Percentiles rank a stretch among this genome's conserved stretches.
Conservation (phyloP, 2,888 invertebrate species). For the Sphaerophoria taeniata region DNA sequence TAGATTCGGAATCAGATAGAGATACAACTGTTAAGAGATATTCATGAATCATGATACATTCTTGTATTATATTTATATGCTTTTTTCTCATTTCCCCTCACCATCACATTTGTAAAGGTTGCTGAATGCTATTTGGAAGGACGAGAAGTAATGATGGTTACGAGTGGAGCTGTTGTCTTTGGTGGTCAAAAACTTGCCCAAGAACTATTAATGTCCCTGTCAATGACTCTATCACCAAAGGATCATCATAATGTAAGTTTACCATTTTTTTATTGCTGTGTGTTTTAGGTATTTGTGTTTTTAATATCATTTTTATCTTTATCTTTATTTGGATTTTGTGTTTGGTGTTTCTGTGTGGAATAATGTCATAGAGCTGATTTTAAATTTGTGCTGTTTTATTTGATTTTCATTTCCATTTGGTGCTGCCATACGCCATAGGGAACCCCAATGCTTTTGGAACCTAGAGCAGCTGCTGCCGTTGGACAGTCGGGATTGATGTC, state of each 20-base stretch:
- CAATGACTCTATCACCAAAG: conserved; percentile 96
- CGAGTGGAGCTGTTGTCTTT: conserved; percentile 99
- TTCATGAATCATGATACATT: conserved; percentile 45
- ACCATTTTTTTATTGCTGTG: no score
- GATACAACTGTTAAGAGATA: conserved; percentile 24
- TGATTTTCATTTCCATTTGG: no score
- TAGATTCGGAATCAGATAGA: neutral
- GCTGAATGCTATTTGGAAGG: conserved; percentile 98
- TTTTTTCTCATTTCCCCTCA: neutral
- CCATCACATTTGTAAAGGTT: conserved; percentile 86
- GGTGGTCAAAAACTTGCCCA: conserved; percentile 99
- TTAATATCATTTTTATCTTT: neutral
- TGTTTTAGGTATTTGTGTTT: neutral
- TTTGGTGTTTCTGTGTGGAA: neutral
- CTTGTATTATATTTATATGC: neutral
- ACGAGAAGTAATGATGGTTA: conserved; percentile 99
- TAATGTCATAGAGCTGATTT: conserved; percentile 32
- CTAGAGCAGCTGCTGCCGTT: conserved; percentile 97
- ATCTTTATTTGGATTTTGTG: neutral
- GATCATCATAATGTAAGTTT: conserved; percentile 88
- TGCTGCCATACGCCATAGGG: conserved; percentile 83
- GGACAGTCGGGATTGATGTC: conserved; percentile 99
- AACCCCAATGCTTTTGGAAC: conserved; percentile 90
- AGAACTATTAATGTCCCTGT: conserved; percentile 98
- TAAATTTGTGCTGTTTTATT: conserved; percentile 5